Evolutionary conservation across 2,888 invertebrate genomes (phyloP), one percentile per base, ranked within the genome.

Genomic region (Tigriopus californicus): DNA sequence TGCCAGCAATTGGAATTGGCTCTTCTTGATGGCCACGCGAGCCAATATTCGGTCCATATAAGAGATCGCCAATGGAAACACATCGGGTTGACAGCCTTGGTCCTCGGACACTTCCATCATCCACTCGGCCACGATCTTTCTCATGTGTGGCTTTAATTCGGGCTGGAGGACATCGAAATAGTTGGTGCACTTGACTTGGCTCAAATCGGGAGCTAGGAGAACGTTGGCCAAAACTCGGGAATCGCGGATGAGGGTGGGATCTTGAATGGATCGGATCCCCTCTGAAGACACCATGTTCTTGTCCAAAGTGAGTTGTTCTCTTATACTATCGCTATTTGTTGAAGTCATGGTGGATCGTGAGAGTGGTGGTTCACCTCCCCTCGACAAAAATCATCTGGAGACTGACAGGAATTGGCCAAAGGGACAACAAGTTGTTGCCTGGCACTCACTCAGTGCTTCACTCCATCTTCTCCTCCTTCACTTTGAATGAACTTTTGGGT

Each of bases 61-160:
- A 70, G 85, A 87, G 72, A 92, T 83, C 60, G 95, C 86, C 69
- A 95, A 75, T 51, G 87, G 82, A 70, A 92, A 92, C 64, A 95
- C 92, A 71, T 90, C 89, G 70, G 89, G 87, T 73, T 91, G 90
- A 70, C 90, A 87, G 67, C 82, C 80, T 70, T 89, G 85, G 70
- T 90, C 91, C 70, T 89, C 89, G 74, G 76, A 76, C 78, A 92
- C 92, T 86, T 92, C 92, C 75, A 87, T 80, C 91, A 94, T 91
- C 94, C 94, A 94, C 73, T 86, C 85, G 67, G 89, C 83, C 69
- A 92, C 88, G 72, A 88, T 80, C 73, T 83, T 84, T 71, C 91
- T 80, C 90, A 91, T 91, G 68, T 81, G 79, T 61, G 86, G 83
- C 65, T 87, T 87, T 68, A 94, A 79, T 73, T 92, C 89, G 67